Base-by-base conservation (phyloP, 2,113 vertebrate species). In the Psophia crepitans region DNA sequence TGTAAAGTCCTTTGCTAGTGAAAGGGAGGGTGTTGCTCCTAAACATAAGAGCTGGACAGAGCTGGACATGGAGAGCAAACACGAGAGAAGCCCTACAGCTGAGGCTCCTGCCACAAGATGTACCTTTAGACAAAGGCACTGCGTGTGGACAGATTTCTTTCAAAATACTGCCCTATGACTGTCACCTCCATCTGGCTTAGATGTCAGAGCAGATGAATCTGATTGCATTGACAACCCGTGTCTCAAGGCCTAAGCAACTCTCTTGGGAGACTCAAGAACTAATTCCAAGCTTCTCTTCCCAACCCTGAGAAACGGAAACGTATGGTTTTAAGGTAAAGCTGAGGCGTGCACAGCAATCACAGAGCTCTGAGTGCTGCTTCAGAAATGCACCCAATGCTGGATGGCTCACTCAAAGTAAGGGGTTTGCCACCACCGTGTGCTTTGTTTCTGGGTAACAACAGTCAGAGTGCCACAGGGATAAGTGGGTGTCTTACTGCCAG, bases 171-270 rank as follows among this genome's bases (percentile, higher is more conserved):
- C 12, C 51, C 26, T 51, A 2, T 18, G 3, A 11, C 43, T 65
- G 19, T 7, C 30, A 56, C 18, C 33, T 80, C 41, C 54, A 58
- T 6, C 2, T 2, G 37, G 10, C 41, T 63, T 81, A 20, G 44
- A 37, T 63, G 7, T 78, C n/a, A 58, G 26, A 70, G 15, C 63
- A 58, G 6, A 58, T n/a, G 2, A 35, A 53, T 20, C 23, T 30
- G 46, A n/a, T 23, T 84, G 27, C 10, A 2, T 2, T 39, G 24
- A 15, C 28, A 44, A 39, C 0, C 2, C 6, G 0, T 9, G 10
- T 24, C 71, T 85, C 49, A 70, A 94, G 49, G 35, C 17, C 39
- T 68, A 60, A 92, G 27, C 14, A 69, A 48, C 7, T 58, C 28
- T 28, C 15, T 4, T 64, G 44, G 23, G 80, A 60, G 20, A 65